A percentile compares a stretch with the other conserved stretches of the same genome.
Evolutionary conservation across 2,888 invertebrate species (phyloP).

Genomic region (Dynastes tityus): DNA sequence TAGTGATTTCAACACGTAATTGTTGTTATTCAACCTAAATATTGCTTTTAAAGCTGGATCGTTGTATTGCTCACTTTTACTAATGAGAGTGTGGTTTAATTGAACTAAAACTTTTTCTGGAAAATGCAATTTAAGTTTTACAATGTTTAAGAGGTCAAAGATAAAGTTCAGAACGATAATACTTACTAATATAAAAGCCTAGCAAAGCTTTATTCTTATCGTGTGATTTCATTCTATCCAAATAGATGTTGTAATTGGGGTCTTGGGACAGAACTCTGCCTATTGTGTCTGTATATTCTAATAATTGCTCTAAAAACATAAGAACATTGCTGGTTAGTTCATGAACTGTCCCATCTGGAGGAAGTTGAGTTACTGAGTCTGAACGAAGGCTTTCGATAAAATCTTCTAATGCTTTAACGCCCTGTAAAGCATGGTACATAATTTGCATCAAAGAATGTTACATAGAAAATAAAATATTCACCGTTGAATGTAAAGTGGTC

Average conservation of each 20-base stretch:
- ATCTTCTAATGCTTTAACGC: slow-evolving; percentile 91
- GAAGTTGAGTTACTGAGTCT: slow-evolving; percentile 86
- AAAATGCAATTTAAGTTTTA: slow-evolving; percentile 49
- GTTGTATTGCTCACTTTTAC: slow-evolving; percentile 92
- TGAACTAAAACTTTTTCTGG: slow-evolving; percentile 92
- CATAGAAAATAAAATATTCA: slow-evolving; percentile 67
- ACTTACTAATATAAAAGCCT: slow-evolving; percentile 87
- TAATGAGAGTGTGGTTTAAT: slow-evolving; percentile 89
- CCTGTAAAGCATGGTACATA: slow-evolving; percentile 72
- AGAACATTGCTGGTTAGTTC: slow-evolving; percentile 96
- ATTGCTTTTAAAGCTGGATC: slow-evolving; percentile 90
- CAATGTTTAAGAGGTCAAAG: no score
- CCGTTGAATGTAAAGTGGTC: slow-evolving; percentile 82
- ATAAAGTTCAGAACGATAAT: not conserved
- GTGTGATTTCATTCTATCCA: slow-evolving; percentile 72
- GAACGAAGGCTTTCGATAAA: slow-evolving; percentile 90
- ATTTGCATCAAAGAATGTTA: not conserved
- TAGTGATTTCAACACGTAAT: slow-evolving; percentile 94
- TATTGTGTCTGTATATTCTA: slow-evolving; percentile 84
- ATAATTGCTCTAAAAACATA: slow-evolving; percentile 91
- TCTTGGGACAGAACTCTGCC: slow-evolving; percentile 79
- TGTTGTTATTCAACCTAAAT: slow-evolving; percentile 94
- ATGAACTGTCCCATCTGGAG: slow-evolving; percentile 98
- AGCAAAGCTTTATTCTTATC: slow-evolving; percentile 79
- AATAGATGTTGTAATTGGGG: slow-evolving; percentile 72